A percentile compares a stretch with the other conserved stretches of the same genome.
Conservation (phyloP, 2,797 vertebrate species). For the Danio jaintianensis region DNA sequence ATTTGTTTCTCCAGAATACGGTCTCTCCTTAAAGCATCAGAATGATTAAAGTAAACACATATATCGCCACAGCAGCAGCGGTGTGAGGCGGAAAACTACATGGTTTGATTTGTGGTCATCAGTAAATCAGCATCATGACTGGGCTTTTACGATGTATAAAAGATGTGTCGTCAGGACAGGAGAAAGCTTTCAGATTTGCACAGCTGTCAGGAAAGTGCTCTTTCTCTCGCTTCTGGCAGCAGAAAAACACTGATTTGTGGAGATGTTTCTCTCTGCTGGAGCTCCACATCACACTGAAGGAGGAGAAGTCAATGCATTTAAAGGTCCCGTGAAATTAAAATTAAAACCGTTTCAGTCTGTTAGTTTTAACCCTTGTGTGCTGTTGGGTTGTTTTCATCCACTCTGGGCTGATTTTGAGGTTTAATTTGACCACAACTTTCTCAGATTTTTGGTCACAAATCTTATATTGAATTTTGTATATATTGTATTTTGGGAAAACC, state of each 20-base stretch:
- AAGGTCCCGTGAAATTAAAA: too few relatives aligned
- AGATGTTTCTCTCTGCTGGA: slow-evolving; percentile 13
- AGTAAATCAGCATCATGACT: slow-evolving; percentile 18
- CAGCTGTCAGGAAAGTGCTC: slow-evolving; percentile 49
- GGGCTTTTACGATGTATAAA: slow-evolving; percentile 46
- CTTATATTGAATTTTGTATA: too few relatives aligned
- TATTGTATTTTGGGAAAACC: too few relatives aligned
- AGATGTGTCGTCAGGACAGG: slow-evolving; percentile 56
- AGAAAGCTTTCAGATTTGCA: slow-evolving; percentile 50
- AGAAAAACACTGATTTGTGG: slow-evolving; percentile 48
- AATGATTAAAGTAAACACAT: background rate
- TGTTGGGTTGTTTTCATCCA: too few relatives aligned
- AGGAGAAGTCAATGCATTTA: too few relatives aligned
- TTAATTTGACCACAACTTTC: too few relatives aligned
- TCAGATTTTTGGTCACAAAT: too few relatives aligned
- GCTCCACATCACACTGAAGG: too few relatives aligned
- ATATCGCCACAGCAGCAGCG: background rate
- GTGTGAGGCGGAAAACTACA: background rate
- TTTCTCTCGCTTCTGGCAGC: slow-evolving; percentile 44
- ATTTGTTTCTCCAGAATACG: background rate
- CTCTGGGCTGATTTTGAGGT: too few relatives aligned
- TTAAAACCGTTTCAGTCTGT: too few relatives aligned
- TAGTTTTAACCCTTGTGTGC: too few relatives aligned
- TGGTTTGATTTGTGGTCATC: slow-evolving; percentile 17
- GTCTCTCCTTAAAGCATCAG: background rate